Conservation (phyloP, 2,797 vertebrate species). For the Poeciliopsis infans region DNA sequence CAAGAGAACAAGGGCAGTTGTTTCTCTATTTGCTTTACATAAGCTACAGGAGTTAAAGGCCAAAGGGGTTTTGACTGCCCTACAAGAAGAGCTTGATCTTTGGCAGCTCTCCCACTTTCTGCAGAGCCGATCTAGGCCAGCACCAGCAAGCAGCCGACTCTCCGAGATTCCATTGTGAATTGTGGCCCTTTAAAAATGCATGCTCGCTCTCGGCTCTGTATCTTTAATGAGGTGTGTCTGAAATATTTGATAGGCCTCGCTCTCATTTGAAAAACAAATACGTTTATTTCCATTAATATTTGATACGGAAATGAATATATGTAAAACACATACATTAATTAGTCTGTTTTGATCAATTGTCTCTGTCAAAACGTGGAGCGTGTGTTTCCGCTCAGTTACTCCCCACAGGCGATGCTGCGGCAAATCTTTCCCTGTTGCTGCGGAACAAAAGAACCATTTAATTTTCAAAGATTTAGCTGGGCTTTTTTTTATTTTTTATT, state of each 20-base stretch:
- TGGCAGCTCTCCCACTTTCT: constrained; percentile 16
- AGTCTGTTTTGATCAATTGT: constrained; percentile 83
- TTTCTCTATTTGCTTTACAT: constrained; percentile 23
- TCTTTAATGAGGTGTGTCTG: constrained; percentile 81
- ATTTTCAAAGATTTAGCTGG: constrained; percentile 76
- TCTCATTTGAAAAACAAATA: constrained; percentile 82
- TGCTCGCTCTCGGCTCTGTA: constrained; percentile 73
- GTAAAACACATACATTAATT: constrained; percentile 84
- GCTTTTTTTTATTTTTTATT: constrained; percentile 41
- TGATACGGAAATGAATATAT: constrained; percentile 83
- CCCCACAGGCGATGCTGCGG: constrained; percentile 68
- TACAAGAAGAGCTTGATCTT: constrained; percentile 33
- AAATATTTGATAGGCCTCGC: constrained; percentile 78
- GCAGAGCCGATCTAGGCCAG: constrained; percentile 55
- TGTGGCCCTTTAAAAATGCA: constrained; percentile 79
- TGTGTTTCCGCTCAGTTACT: constrained; percentile 67
- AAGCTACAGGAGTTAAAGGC: neutral
- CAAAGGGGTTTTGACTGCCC: constrained; percentile 12
- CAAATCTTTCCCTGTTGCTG: constrained; percentile 74
- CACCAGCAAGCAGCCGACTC: constrained; percentile 41
- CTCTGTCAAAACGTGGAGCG: constrained; percentile 69
- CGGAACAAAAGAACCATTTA: constrained; percentile 70
- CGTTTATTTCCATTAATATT: constrained; percentile 81
- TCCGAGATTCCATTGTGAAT: constrained; percentile 63
- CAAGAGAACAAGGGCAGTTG: constrained; percentile 9